These are phyloP conservation scores for Theristicus caerulescens DNA, from an alignment of 2,113 vertebrate genomes.

Conservation along the genomic window DNA sequence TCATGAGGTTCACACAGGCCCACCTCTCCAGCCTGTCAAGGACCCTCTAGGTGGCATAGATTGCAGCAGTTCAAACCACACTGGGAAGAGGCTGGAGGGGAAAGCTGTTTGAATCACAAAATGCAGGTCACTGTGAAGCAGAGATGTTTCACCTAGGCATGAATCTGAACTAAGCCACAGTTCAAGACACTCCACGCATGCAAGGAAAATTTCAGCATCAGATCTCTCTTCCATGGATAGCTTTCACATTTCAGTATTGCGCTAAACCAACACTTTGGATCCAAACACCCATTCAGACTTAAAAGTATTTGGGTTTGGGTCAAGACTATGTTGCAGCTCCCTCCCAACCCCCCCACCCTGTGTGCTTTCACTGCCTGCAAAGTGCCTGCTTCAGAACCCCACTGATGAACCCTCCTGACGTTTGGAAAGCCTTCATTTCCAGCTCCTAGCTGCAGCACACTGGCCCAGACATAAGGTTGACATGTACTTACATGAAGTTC, in stretches of 20 bases:
- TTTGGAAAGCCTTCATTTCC: background rate
- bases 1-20: no score
- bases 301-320: background rate
- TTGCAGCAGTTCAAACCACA: background rate
- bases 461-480: background rate
- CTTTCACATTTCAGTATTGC: background rate
- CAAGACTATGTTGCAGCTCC: background rate
- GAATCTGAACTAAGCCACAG: background rate
- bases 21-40: no score
- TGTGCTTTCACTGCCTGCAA: background rate
- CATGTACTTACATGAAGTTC: background rate
- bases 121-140: background rate
- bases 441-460: background rate
- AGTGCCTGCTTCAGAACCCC: background rate
- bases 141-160: background rate
- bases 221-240: background rate
- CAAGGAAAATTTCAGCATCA: background rate
- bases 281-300: background rate
- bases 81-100: background rate
- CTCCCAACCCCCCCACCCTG: background rate
- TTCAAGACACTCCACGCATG: background rate
- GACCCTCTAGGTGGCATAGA: no score
- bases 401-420: background rate
- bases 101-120: background rate
- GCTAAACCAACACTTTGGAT: background rate